Base-by-base conservation (phyloP, 2,888 invertebrate genomes). In the Theretra japonica region DNA sequence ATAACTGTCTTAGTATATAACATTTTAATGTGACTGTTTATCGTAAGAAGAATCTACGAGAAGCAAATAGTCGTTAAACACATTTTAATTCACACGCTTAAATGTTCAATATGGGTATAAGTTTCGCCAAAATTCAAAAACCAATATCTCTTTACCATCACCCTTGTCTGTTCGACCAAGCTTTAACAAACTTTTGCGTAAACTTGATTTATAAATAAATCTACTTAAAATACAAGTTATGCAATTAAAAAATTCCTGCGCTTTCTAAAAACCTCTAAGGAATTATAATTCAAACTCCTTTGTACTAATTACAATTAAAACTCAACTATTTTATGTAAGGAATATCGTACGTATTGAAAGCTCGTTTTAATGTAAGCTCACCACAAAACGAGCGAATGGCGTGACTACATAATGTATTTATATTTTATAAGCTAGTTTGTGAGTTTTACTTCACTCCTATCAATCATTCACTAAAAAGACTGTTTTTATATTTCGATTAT, bases 391-490 rank as follows among this genome's bases (percentile, higher is more conserved):
- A 41, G 17, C 65, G 41, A 23, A 48, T 65, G 41, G 65, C 65
- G 65, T 65, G 65, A 48, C 48, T 48, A n/a, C n/a, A n/a, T n/a
- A 17, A 41, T 33, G 62, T 62, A 11, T 23, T 48, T 65, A 30
- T 21, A 5, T 4, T 48, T 23, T 48, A 21, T 48, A 6, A 23
- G 5, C 15, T 65, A 48, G 65, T 65, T 65, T 65, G 41, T 41
- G 41, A 23, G 41, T 65, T 21, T 65, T 15, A 65, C 65, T 23
- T 65, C 17, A 65, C 65, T 65, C 65, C 17, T 65, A 41, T 48
- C 65, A 65, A 65, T 65, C 48, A 65, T 65, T 65, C 41, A 60
- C 23, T 21, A 62, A 62, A 60, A 62, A 33, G 11, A 33, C 62
- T 41, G 62, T 23, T 41, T 41, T 65, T 48, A 65, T 41, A 48